A percentile compares a stretch with the other conserved stretches of the same genome.
Conservation (phyloP, 2,888 invertebrate species). For the Phania funesta region DNA sequence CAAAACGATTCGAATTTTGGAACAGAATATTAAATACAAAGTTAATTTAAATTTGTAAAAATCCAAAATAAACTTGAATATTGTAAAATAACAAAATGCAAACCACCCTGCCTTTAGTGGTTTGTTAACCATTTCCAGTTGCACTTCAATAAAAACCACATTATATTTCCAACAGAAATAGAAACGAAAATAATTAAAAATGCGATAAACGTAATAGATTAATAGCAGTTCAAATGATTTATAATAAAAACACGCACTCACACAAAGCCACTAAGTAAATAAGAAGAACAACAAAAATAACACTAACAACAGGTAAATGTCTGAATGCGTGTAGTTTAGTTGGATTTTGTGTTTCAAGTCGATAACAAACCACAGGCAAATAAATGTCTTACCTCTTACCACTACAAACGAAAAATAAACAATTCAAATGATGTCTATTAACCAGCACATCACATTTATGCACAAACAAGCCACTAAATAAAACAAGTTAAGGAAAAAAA, state of each 20-base stretch:
- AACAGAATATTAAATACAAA: conserved; percentile 45
- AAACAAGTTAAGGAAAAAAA: conserved; percentile 1
- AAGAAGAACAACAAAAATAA: no score
- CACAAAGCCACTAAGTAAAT: background rate
- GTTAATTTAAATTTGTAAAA: conserved; percentile 4
- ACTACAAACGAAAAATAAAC: background rate
- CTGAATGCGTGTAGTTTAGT: conserved; percentile 51
- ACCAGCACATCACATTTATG: conserved; percentile 5
- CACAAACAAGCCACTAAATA: conserved; percentile 9
- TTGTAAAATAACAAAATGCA: conserved; percentile 17
- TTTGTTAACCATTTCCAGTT: conserved; percentile 55
- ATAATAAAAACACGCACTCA: conserved; percentile 19
- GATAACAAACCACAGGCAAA: conserved; percentile 32
- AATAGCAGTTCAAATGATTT: conserved; percentile 48
- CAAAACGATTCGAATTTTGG: conserved; percentile 58
- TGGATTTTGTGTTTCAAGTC: background rate
- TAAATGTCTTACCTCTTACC: background rate
- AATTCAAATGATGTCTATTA: conserved; percentile 22
- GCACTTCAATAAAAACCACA: conserved; percentile 65
- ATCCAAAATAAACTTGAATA: conserved; percentile 56
- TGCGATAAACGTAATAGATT: conserved; percentile 64
- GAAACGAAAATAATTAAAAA: conserved; percentile 55
- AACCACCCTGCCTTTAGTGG: conserved; percentile 52
- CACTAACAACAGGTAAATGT: background rate
- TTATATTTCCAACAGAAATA: conserved; percentile 25